Percentiles rank a stretch among this genome's conserved stretches.
phyloP scores from a whole-genome alignment of 2,797 vertebrate species.

The Anniella stebbinsi region DNA sequence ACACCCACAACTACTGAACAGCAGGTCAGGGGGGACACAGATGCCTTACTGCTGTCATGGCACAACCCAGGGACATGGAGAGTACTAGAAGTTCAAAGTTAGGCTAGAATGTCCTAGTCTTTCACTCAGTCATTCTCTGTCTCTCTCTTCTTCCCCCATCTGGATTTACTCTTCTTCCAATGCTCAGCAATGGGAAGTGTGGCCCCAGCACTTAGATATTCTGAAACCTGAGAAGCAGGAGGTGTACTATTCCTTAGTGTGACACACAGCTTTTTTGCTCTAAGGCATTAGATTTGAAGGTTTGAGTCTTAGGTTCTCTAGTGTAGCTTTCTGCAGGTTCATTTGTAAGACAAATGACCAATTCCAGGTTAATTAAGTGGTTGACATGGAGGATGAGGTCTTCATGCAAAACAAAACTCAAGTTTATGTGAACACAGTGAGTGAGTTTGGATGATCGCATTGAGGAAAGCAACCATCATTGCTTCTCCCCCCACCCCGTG shows the following conservation, averaged over 20 bases:
- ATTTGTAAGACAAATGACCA: neutral
- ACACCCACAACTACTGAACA: constrained; percentile 10
- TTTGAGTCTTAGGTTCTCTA: neutral
- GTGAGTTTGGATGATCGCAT: no score
- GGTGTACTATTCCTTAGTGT: neutral
- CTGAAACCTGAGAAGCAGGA: neutral
- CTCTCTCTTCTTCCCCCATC: neutral
- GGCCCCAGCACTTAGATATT: neutral
- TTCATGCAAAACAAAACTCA: neutral
- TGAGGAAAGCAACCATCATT: no score
- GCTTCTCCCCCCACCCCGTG: no score
- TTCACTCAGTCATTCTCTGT: neutral
- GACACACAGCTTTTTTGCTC: neutral
- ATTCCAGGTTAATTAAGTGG: neutral
- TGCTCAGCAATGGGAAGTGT: neutral
- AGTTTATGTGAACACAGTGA: neutral
- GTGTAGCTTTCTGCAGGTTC: neutral
- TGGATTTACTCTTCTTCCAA: neutral
- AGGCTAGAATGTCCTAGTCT: neutral
- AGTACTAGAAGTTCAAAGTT: neutral
- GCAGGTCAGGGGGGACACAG: constrained; percentile 14
- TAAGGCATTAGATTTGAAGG: neutral
- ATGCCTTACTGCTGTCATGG: neutral
- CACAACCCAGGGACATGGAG: neutral
- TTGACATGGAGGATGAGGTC: neutral